Conservation (phyloP, 64 coral and sea anemone genomes). For the Montipora efflorescens region DNA sequence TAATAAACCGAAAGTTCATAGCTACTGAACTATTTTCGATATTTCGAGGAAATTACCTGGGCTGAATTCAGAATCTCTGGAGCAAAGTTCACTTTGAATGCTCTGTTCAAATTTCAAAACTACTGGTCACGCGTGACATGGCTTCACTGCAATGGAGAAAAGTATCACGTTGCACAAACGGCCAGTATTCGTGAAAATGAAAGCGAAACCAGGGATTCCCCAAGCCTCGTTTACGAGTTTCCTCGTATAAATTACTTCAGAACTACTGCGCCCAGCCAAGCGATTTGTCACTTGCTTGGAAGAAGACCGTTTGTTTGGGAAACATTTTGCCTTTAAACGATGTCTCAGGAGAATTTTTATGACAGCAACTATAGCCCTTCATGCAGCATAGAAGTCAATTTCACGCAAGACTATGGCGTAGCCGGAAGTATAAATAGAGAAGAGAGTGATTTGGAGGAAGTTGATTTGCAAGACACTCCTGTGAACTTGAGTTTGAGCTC, state of each 20-base stretch:
- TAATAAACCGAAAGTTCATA: too few relatives aligned
- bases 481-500: conserved; percentile 63
- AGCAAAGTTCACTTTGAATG: too few relatives aligned
- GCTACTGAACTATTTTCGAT: too few relatives aligned
- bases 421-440: not conserved
- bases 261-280: not conserved
- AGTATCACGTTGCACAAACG: too few relatives aligned
- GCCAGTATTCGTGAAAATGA: not conserved
- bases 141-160: too few relatives aligned
- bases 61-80: too few relatives aligned
- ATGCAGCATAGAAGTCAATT: not conserved
- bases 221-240: not conserved
- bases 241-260: not conserved
- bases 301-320: not conserved
- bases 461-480: conserved; percentile 46
- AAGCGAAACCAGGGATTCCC: conserved; percentile 5
- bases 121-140: too few relatives aligned
- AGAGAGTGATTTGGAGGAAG: not conserved
- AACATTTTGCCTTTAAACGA: not conserved
- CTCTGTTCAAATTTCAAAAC: too few relatives aligned
- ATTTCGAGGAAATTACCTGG: too few relatives aligned
- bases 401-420: not conserved
- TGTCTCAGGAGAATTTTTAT: not conserved
- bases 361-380: not conserved
- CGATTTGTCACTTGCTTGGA: not conserved